These are phyloP conservation scores for Brachypteracias leptosomus DNA, from an alignment of 2,113 vertebrate species.

Conservation along the genomic window DNA sequence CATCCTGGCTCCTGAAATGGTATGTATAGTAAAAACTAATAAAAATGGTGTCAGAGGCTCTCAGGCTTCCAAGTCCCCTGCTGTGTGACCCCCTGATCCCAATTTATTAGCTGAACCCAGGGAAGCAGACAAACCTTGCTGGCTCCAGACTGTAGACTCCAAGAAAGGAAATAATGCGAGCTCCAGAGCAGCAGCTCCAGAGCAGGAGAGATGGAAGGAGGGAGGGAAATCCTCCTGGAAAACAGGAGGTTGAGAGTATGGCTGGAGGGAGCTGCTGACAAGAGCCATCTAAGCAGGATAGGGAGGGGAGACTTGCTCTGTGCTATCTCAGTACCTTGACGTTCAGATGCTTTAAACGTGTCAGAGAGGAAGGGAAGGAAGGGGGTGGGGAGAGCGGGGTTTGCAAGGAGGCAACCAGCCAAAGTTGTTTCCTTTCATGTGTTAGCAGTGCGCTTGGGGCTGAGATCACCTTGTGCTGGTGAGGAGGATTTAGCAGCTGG, in stretches of 20 bases:
- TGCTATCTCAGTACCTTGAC: constrained; percentile 38
- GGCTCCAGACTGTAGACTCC: constrained; percentile 82
- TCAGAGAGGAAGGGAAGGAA: constrained; percentile 19
- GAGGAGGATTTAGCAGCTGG: constrained; percentile 55
- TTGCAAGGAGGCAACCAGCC: constrained; percentile 4
- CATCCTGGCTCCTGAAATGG: constrained; percentile 75
- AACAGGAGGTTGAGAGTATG: constrained; percentile 30
- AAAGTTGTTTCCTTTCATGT: constrained; percentile 37
- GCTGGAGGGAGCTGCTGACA: constrained; percentile 40
- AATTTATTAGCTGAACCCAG: constrained; percentile 83
- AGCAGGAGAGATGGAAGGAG: constrained; percentile 35
- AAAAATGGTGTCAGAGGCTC: constrained; percentile 82
- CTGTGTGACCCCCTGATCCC: constrained; percentile 80
- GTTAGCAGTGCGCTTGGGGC: background rate
- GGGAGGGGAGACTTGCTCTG: constrained; percentile 9
- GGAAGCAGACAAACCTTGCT: constrained; percentile 78
- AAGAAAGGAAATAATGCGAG: constrained; percentile 67
- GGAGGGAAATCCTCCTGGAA: constrained; percentile 37
- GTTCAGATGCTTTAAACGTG: constrained; percentile 33
- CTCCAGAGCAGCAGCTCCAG: constrained; percentile 68
- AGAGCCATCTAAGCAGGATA: constrained; percentile 29
- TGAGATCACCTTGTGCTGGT: constrained; percentile 4
- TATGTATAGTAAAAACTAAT: constrained; percentile 84
- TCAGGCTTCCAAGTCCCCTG: constrained; percentile 81
- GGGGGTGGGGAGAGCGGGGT: background rate